Conservation (phyloP, 2,113 vertebrate genomes). For the Phalacrocorax carbo region DNA sequence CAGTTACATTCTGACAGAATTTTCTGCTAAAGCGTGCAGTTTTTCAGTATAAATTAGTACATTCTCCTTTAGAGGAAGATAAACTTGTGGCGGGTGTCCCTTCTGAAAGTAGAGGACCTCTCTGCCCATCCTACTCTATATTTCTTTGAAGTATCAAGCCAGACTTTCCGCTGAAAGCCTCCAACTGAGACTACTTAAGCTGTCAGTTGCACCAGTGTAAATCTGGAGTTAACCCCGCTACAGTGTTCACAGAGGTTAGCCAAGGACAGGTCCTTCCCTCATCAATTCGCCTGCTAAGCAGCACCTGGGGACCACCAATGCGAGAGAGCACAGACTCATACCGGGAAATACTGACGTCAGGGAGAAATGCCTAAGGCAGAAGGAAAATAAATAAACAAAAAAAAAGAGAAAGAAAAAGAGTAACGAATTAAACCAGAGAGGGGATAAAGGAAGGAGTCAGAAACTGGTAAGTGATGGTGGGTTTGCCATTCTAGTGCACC, state of each 20-base stretch:
- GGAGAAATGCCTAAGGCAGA: not conserved
- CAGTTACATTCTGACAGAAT: not conserved
- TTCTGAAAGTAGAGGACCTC: not conserved
- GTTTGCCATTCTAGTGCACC: not conserved
- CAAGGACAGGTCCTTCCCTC: not conserved
- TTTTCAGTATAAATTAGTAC: not conserved
- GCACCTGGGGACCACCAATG: not conserved
- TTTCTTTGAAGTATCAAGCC: not conserved
- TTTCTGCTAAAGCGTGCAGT: not conserved
- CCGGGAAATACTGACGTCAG: rapidly evolving
- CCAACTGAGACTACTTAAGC: not conserved
- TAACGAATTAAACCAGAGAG: not conserved
- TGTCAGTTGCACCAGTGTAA: not conserved
- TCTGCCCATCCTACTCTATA: not conserved
- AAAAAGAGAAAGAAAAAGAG: not conserved
- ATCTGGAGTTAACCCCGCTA: not conserved
- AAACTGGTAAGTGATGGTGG: not conserved
- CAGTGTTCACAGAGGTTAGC: not conserved
- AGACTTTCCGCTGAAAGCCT: not conserved
- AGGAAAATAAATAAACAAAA: not conserved
- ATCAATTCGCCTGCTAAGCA: not conserved
- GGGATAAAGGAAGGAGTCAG: not conserved
- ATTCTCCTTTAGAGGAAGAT: not conserved
- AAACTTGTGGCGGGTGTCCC: not conserved
- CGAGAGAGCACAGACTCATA: not conserved